These are phyloP conservation scores for Phoenicopterus ruber DNA, from an alignment of 2,113 vertebrate species.

Conservation along the genomic window DNA sequence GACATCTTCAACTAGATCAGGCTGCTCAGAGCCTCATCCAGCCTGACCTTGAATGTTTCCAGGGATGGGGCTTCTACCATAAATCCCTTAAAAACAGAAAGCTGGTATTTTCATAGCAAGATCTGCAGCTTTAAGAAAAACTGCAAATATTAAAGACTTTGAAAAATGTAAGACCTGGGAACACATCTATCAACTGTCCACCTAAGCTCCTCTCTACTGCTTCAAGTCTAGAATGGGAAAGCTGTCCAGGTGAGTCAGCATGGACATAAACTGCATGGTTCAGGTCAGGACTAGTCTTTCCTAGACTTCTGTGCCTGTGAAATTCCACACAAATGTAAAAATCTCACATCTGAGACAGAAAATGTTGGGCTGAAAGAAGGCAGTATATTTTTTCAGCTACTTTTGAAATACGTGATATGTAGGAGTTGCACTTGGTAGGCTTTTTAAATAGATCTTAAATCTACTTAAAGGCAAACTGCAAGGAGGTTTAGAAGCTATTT, in stretches of 20 bases:
- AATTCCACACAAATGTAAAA: not conserved
- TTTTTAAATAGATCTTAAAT: slow-evolving; percentile 38
- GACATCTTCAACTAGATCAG: no score
- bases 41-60: no score
- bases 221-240: not conserved
- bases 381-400: not conserved
- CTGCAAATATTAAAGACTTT: not conserved
- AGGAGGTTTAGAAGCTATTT: slow-evolving; percentile 42
- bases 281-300: not conserved
- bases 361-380: not conserved
- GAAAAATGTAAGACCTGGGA: not conserved
- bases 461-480: slow-evolving; percentile 26
- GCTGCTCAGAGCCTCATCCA: no score
- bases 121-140: not conserved
- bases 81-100: not conserved
- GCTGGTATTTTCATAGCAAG: not conserved
- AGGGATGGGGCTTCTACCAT: no score
- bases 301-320: not conserved
- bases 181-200: not conserved
- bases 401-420: not conserved
- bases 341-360: not conserved
- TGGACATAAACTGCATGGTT: not conserved
- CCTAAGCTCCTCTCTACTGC: not conserved
- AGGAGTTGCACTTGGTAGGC: not conserved
- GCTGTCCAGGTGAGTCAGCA: not conserved